phyloP scores from a whole-genome alignment of 2,113 vertebrate species.

The Muntiacus reevesi region DNA sequence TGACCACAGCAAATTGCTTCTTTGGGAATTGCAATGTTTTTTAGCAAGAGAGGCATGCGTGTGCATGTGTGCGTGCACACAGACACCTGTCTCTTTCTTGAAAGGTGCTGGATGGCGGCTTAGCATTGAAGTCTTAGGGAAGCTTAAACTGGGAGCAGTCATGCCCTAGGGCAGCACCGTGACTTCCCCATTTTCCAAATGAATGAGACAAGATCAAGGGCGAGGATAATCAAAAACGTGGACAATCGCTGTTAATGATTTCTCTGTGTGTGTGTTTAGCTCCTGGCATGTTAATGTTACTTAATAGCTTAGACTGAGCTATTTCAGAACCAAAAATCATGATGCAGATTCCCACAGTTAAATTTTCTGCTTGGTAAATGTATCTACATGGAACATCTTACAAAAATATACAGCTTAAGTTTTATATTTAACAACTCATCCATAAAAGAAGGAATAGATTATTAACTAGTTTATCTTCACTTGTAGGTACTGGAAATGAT shows the following conservation, averaged over 20 bases:
- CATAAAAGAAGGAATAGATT: background rate
- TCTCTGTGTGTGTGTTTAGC: background rate
- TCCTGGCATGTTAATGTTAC: background rate
- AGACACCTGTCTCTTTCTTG: background rate
- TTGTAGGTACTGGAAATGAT: background rate
- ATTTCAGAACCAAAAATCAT: background rate
- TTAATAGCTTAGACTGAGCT: background rate
- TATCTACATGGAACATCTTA: background rate
- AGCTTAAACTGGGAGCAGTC: background rate
- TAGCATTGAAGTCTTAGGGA: background rate
- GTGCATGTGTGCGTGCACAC: background rate
- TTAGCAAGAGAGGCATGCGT: background rate
- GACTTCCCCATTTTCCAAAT: background rate
- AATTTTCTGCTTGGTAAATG: background rate
- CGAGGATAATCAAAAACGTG: background rate
- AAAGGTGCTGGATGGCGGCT: background rate
- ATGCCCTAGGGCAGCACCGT: fast-evolving
- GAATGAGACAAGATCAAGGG: background rate
- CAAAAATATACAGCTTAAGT: background rate
- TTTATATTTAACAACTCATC: background rate
- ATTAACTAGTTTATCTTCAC: background rate
- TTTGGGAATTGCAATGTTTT: constrained; percentile 13
- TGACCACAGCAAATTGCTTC: background rate
- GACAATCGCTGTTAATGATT: background rate
- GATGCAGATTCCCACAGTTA: background rate